Percentiles rank a stretch among this genome's conserved stretches.
These are phyloP conservation scores for Hestina assimilis DNA, from an alignment of 1,140 invertebrate genomes.

Conservation along the genomic window DNA sequence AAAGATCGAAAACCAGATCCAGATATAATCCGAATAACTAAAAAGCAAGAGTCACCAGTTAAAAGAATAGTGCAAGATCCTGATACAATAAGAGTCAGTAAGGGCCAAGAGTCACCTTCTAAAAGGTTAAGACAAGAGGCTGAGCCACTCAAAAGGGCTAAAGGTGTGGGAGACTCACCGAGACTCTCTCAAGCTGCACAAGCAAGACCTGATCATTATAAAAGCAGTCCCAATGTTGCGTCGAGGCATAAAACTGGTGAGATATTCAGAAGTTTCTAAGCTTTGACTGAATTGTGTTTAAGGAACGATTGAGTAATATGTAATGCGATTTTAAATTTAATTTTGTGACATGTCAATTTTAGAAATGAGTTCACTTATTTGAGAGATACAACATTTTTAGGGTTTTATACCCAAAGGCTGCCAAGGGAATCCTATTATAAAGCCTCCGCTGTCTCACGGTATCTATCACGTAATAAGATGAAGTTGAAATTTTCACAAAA, in stretches of 20 bases:
- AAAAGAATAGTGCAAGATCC: slow-evolving; percentile 61
- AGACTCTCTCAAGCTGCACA: slow-evolving; percentile 53
- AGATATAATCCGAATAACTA: slow-evolving; percentile 58
- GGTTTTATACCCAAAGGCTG: no score
- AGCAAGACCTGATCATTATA: slow-evolving; percentile 58
- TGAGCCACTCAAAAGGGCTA: slow-evolving; percentile 66
- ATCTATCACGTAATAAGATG: no score
- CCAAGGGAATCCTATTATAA: no score
- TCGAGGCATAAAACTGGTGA: slow-evolving; percentile 65
- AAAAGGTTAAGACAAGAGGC: slow-evolving; percentile 66
- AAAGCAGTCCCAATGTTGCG: slow-evolving; percentile 72
- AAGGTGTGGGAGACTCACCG: slow-evolving; percentile 60
- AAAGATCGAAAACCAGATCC: slow-evolving; percentile 58
- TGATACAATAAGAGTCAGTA: slow-evolving; percentile 58
- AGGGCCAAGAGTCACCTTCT: slow-evolving; percentile 61
- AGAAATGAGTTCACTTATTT: no score
- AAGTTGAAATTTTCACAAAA: no score
- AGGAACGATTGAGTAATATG: no score
- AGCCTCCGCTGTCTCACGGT: no score
- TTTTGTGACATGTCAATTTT: no score
- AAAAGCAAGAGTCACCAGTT: slow-evolving; percentile 56
- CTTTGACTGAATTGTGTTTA: no score
- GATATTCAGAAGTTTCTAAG: background rate
- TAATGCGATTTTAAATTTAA: no score
- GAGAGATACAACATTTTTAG: no score